Conservation (phyloP, 2,888 invertebrate species). For the Ophioninae sp. region DNA sequence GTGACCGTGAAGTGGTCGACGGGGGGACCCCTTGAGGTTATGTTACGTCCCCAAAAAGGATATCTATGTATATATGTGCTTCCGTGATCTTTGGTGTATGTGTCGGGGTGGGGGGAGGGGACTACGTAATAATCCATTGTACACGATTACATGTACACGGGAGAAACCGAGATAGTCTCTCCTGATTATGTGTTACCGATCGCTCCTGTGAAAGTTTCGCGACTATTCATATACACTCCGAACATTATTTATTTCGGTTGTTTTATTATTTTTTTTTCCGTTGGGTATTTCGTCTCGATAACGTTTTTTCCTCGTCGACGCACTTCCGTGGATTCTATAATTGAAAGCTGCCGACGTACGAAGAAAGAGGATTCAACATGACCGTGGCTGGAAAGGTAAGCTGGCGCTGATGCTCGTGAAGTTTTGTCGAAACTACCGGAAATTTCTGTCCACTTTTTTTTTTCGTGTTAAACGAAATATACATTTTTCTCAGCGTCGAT, state of each 20-base stretch:
- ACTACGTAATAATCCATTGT: constrained; percentile 20
- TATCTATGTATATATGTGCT: neutral
- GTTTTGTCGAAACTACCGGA: constrained; percentile 40
- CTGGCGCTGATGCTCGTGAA: constrained; percentile 6
- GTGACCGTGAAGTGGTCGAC: constrained; percentile 58
- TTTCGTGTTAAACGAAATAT: too few species aligned
- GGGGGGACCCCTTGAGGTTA: constrained; percentile 26
- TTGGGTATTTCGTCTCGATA: constrained; percentile 10
- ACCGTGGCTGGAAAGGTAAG: constrained; percentile 78
- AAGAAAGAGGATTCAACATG: constrained; percentile 70
- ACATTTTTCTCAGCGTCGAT: too few species aligned
- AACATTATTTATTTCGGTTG: neutral
- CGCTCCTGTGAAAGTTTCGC: constrained; percentile 54
- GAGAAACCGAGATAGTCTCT: constrained; percentile 24
- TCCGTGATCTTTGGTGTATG: neutral
- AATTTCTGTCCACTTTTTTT: neutral
- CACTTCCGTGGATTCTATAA: constrained; percentile 10
- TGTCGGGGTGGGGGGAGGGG: neutral
- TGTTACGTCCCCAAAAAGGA: constrained; percentile 46
- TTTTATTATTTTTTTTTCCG: constrained; percentile 27
- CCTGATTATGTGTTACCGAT: constrained; percentile 31
- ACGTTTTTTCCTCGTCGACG: neutral
- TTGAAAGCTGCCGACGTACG: constrained; percentile 52
- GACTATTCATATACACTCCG: constrained; percentile 34
- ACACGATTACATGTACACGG: constrained; percentile 15